phyloP scores from a whole-genome alignment of 2,113 vertebrate genomes.

The Lutjanus erythropterus region DNA sequence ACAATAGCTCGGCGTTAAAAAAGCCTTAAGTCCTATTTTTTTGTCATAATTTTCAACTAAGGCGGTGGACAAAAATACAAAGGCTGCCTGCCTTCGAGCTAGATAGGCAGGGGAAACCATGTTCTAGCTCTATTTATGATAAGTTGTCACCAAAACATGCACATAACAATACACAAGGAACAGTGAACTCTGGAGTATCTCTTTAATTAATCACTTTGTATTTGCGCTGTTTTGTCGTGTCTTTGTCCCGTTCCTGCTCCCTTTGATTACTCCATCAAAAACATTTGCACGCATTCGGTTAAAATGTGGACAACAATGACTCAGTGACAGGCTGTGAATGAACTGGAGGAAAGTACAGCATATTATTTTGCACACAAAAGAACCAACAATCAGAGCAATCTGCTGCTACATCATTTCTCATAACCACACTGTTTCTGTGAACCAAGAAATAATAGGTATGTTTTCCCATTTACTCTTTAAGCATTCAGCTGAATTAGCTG shows the following conservation, averaged over 20 bases:
- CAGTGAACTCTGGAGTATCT: neutral
- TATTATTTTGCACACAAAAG: constrained; percentile 4
- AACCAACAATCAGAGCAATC: constrained; percentile 13
- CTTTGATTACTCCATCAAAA: neutral
- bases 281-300: neutral
- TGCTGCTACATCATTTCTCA: neutral
- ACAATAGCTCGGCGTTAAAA: too few species aligned
- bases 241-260: neutral
- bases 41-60: too few species aligned
- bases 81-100: too few species aligned
- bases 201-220: too few species aligned
- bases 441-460: neutral
- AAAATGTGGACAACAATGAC: neutral
- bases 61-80: too few species aligned
- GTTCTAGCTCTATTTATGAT: neutral
- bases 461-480: constrained; percentile 9
- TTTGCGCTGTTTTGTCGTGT: neutral
- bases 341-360: neutral
- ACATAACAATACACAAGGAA: neutral
- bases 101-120: too few species aligned
- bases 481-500: neutral
- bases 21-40: too few species aligned
- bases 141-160: neutral
- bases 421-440: constrained; percentile 41
- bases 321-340: constrained; percentile 14